A percentile compares a stretch with the other conserved stretches of the same genome.
Evolutionary conservation across 2,797 vertebrate genomes (phyloP).

Genomic region (Hozukius guyotensis): DNA sequence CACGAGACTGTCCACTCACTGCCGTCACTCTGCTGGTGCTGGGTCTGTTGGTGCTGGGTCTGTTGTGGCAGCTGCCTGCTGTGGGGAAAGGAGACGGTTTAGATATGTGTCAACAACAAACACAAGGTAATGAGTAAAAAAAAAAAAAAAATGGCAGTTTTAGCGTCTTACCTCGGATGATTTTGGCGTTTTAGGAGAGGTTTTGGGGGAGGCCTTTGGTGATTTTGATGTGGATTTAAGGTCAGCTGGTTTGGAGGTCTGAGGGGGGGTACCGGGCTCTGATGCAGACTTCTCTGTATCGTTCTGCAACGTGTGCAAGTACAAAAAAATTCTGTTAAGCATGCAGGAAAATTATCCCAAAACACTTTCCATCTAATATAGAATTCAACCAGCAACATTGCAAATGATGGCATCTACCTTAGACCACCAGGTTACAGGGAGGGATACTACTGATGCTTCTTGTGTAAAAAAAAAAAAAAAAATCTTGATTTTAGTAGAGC

Average conservation of each 20-base stretch:
- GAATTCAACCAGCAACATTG: neutral
- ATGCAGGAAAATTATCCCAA: neutral
- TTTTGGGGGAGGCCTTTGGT: conserved; percentile 69
- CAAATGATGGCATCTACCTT: neutral
- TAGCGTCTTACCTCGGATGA: conserved; percentile 64
- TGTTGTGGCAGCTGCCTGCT: conserved; percentile 63
- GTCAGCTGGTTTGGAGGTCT: conserved; percentile 64
- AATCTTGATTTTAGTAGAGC: neutral
- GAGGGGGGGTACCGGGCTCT: conserved; percentile 72
- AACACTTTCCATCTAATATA: neutral
- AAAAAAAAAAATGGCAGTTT: too few species aligned
- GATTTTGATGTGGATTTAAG: conserved; percentile 67
- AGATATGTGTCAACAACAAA: neutral
- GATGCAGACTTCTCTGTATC: conserved; percentile 76
- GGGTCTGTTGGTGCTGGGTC: conserved; percentile 64
- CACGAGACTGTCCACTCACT: conserved; percentile 45
- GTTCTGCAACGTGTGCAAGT: conserved; percentile 59
- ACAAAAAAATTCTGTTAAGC: neutral
- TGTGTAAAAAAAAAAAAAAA: neutral
- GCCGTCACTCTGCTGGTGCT: conserved; percentile 72
- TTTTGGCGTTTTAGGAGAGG: conserved; percentile 53
- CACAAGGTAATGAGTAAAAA: neutral
- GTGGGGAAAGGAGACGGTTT: neutral
- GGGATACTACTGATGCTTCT: neutral
- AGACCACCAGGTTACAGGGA: neutral